Conservation (phyloP, 2,113 vertebrate genomes). For the Eulemur rufifrons region DNA sequence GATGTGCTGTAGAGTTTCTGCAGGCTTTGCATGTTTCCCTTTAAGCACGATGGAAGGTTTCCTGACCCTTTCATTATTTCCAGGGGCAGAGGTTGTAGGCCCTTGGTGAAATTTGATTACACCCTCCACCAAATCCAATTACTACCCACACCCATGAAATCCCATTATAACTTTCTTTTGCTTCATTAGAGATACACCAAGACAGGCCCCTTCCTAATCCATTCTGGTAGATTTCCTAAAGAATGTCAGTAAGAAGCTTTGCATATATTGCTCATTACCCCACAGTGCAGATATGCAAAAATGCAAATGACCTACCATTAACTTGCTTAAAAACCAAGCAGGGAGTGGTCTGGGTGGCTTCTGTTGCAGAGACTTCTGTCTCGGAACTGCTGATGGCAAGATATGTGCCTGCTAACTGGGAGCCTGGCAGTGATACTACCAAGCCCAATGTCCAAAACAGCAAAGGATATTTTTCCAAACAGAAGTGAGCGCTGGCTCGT, state of each 20-base stretch:
- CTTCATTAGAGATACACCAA: constrained; percentile 44
- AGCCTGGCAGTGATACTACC: constrained; percentile 93
- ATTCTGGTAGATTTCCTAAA: constrained; percentile 49
- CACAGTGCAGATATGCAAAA: not conserved
- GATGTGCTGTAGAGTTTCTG: not conserved
- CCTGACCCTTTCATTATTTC: constrained; percentile 52
- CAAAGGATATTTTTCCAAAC: constrained; percentile 94
- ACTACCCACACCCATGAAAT: constrained; percentile 58
- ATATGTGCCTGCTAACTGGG: constrained; percentile 92
- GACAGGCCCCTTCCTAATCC: not conserved
- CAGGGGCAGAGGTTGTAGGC: constrained; percentile 48
- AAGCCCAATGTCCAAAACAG: constrained; percentile 92
- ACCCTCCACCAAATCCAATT: constrained; percentile 70
- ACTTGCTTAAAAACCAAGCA: not conserved
- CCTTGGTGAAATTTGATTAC: constrained; percentile 72
- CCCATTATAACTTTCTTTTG: constrained; percentile 63
- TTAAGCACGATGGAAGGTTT: not conserved
- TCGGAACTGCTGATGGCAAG: not conserved
- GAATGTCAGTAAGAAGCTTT: not conserved
- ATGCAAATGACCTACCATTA: not conserved
- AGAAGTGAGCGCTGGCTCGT: constrained; percentile 57
- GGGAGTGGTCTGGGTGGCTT: not conserved
- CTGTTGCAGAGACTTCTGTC: not conserved
- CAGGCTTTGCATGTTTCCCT: not conserved
- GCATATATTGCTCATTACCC: not conserved